phyloP scores from a whole-genome alignment of 30 jellyfish, hydroid and myxozoan species.

The Aurelia aurita region DNA sequence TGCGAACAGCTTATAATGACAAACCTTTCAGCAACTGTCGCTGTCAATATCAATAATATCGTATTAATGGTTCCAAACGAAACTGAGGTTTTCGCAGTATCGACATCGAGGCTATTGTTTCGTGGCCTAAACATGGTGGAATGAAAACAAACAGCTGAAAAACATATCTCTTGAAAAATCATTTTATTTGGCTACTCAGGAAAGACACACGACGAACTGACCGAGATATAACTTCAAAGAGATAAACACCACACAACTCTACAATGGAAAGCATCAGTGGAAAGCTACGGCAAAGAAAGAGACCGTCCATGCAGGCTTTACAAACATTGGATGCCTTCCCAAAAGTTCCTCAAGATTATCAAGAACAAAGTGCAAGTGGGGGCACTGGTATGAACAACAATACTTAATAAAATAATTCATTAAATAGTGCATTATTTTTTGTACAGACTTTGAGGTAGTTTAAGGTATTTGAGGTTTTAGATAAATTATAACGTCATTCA shows the following conservation, averaged over 20 bases:
- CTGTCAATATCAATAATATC: too few relatives aligned
- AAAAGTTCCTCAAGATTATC: slow-evolving; percentile 94
- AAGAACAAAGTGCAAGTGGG: slow-evolving; percentile 96
- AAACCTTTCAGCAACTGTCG: too few relatives aligned
- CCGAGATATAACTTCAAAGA: not conserved
- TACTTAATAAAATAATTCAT: not conserved
- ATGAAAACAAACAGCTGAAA: not conserved
- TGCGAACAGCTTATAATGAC: too few relatives aligned
- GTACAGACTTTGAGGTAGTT: too few relatives aligned
- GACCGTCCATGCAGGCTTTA: slow-evolving; percentile 76
- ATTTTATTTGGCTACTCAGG: not conserved
- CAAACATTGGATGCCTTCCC: slow-evolving; percentile 98
- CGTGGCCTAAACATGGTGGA: slow-evolving; percentile 58
- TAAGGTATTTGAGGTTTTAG: too few relatives aligned
- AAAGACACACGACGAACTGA: not conserved
- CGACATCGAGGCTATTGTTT: slow-evolving; percentile 12
- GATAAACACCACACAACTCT: not conserved
- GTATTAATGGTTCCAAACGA: too few relatives aligned
- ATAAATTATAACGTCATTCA: too few relatives aligned
- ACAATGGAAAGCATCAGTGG: slow-evolving; percentile 74
- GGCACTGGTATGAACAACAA: slow-evolving; percentile 79
- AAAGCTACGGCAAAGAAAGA: slow-evolving; percentile 82
- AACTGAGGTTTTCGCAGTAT: too few relatives aligned
- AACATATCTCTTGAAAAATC: too few relatives aligned
- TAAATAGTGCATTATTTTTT: too few relatives aligned